A percentile compares a stretch with the other conserved stretches of the same genome.
These are phyloP conservation scores for Crocodylus rhombifer DNA, from an alignment of 2,797 vertebrate genomes.

Conservation along the genomic window DNA sequence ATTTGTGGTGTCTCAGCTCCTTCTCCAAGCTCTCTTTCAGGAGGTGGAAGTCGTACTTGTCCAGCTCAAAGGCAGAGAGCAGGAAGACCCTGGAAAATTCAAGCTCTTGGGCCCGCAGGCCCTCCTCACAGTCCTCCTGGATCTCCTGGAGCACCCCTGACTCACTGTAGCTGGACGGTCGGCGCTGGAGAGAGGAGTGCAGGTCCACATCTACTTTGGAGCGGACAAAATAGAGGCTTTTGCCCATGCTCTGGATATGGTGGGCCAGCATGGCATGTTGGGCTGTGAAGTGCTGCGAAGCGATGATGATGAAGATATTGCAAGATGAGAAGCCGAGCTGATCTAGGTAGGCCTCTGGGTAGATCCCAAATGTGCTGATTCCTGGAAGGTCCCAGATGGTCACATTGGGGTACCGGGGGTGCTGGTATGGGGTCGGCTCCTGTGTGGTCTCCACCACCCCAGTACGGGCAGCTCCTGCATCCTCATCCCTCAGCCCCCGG, in stretches of 20 bases:
- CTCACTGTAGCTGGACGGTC: not conserved
- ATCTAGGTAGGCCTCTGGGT: constrained; percentile 16
- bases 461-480: constrained; percentile 28
- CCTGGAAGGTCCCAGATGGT: constrained; percentile 69
- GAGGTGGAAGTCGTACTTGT: not conserved
- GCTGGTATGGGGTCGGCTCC: constrained; percentile 4
- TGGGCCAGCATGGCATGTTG: constrained; percentile 39
- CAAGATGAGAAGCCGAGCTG: constrained; percentile 29
- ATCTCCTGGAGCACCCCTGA: not conserved
- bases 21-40: not conserved
- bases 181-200: not conserved
- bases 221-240: constrained; percentile 63
- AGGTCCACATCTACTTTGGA: constrained; percentile 63
- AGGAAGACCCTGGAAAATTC: not conserved
- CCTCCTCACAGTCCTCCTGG: not conserved
- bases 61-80: not conserved
- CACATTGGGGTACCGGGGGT: constrained; percentile 51
- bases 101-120: not conserved
- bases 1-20: not conserved
- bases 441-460: not conserved
- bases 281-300: constrained; percentile 47
- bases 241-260: constrained; percentile 18
- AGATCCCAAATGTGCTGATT: constrained; percentile 48
- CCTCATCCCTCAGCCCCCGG: constrained; percentile 44
- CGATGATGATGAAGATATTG: constrained; percentile 63